These are phyloP conservation scores for Rhabdomys dilectus DNA, from an alignment of 2,113 vertebrate species.

Conservation along the genomic window DNA sequence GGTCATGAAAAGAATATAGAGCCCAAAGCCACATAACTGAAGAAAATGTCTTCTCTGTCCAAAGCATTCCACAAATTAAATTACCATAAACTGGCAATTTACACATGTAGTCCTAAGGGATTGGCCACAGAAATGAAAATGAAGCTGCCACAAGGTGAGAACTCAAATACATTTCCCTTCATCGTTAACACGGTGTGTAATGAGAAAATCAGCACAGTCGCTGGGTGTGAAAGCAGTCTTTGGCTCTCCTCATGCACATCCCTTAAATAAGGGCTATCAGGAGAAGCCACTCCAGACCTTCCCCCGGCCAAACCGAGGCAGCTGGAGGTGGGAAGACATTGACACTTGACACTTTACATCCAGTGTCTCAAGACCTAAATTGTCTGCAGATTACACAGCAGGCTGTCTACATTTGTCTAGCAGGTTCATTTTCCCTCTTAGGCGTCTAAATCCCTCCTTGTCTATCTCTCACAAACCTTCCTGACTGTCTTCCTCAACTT, in stretches of 20 bases:
- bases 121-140: constrained; percentile 33
- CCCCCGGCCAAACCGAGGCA: neutral
- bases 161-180: neutral
- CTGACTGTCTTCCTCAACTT: accelerated
- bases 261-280: neutral
- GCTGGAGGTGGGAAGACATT: constrained; percentile 18
- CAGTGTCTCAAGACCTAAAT: constrained; percentile 42
- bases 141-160: constrained; percentile 54
- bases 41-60: constrained; percentile 47
- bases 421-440: neutral
- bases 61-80: constrained; percentile 66
- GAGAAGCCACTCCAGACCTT: neutral
- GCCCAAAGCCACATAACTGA: constrained; percentile 45
- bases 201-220: neutral
- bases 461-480: neutral
- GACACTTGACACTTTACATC: constrained; percentile 57
- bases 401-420: constrained; percentile 42
- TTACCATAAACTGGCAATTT: constrained; percentile 63
- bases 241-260: neutral
- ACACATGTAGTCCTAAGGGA: constrained; percentile 28
- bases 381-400: neutral
- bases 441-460: neutral
- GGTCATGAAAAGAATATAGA: constrained; percentile 20
- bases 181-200: neutral
- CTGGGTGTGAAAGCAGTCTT: neutral